Conservation (phyloP, 2,113 vertebrate genomes). For the Murina feae region DNA sequence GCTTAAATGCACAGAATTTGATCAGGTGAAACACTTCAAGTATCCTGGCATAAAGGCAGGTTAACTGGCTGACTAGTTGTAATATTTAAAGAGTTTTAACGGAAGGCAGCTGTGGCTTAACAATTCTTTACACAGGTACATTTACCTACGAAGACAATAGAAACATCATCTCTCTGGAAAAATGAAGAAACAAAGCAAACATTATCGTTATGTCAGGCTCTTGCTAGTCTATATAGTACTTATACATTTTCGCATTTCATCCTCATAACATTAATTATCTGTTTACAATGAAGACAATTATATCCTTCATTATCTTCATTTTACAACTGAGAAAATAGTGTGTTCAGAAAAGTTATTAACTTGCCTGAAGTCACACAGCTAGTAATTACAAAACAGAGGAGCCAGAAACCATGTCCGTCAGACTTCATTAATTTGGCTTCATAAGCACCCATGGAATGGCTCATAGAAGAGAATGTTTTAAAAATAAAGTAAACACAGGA, state of each 20-base stretch:
- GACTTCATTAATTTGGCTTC: neutral
- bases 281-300: neutral
- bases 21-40: neutral
- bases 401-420: neutral
- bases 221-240: neutral
- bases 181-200: neutral
- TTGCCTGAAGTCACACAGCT: neutral
- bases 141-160: neutral
- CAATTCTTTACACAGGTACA: neutral
- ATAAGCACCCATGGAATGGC: neutral
- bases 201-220: neutral
- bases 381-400: neutral
- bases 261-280: neutral
- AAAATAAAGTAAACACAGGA: too few relatives aligned
- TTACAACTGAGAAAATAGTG: neutral
- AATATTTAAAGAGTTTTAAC: neutral
- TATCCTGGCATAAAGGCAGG: neutral
- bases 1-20: neutral
- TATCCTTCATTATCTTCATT: neutral
- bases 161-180: neutral
- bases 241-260: neutral
- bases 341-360: neutral
- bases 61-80: neutral
- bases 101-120: neutral
- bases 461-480: neutral